Conservation (phyloP, 53 echinoderm and acorn worm species). For the Actinopyga echinites region DNA sequence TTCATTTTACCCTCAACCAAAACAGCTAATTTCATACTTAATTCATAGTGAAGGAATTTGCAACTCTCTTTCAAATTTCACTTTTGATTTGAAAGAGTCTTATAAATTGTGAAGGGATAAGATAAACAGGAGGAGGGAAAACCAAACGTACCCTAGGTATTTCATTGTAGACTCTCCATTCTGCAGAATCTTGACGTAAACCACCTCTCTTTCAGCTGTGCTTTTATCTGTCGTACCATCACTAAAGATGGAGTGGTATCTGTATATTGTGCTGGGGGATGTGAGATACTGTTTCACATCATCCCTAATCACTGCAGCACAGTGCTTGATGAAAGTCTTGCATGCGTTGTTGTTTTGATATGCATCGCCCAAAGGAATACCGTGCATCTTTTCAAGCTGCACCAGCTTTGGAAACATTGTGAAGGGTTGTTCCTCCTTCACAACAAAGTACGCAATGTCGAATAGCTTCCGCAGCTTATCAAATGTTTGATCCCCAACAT, state of each 20-base stretch:
- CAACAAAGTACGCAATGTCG: conserved; percentile 12
- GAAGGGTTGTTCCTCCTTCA: conserved; percentile 26
- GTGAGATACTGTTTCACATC: neutral
- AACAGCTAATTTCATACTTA: no score
- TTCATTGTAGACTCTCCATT: conserved; percentile 22
- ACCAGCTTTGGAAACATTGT: neutral
- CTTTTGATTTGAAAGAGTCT: no score
- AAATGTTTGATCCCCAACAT: no score
- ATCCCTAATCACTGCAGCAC: neutral
- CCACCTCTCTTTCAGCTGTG: conserved; percentile 10
- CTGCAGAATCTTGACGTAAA: conserved; percentile 7
- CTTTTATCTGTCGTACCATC: conserved; percentile 40
- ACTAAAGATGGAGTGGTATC: conserved; percentile 26
- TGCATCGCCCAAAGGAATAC: conserved; percentile 20
- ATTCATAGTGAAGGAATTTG: no score
- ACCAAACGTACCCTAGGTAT: conserved; percentile 26
- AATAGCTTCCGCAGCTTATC: no score
- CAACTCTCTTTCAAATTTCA: no score
- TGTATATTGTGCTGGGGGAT: neutral
- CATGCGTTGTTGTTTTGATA: conserved; percentile 35
- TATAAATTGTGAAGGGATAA: no score
- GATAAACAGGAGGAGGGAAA: no score
- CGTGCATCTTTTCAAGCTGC: conserved; percentile 10
- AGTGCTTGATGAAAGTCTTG: conserved; percentile 9
- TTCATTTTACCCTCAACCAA: neutral